Evolutionary conservation across 2,797 vertebrate species (phyloP).

Genomic region (Xiphophorus birchmanni): DNA sequence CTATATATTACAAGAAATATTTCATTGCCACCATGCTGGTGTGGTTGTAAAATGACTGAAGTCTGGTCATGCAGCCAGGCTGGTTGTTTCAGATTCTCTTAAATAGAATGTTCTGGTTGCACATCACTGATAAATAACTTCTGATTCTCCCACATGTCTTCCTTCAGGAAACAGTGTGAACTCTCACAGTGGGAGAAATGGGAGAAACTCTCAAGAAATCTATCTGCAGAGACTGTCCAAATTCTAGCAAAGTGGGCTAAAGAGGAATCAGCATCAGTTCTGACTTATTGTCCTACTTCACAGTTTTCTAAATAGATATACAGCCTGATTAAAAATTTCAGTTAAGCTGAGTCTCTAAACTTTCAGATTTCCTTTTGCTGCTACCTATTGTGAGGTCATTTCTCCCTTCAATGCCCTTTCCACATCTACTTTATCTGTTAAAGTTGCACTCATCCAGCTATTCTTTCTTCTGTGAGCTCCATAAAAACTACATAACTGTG

Average conservation of each 20-base stretch:
- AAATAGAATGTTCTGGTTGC: neutral
- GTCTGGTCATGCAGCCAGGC: neutral
- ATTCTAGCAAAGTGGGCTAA: neutral
- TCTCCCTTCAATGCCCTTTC: slow-evolving; percentile 86
- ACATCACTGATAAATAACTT: neutral
- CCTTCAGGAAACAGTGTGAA: neutral
- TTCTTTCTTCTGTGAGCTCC: slow-evolving; percentile 77
- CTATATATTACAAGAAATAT: neutral
- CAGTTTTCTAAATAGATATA: neutral
- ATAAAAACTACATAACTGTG: slow-evolving; percentile 86
- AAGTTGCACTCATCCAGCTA: slow-evolving; percentile 75
- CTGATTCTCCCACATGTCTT: neutral
- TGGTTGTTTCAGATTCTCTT: neutral
- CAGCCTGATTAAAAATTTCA: neutral
- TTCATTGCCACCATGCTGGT: neutral
- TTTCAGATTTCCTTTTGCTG: slow-evolving; percentile 54
- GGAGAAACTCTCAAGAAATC: neutral
- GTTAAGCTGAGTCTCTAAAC: neutral
- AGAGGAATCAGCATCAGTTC: neutral
- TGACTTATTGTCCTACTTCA: neutral
- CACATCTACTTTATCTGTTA: slow-evolving; percentile 85
- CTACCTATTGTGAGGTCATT: slow-evolving; percentile 80
- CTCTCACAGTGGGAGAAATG: neutral
- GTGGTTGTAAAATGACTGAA: neutral
- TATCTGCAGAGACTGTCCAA: neutral